Percentiles rank a stretch among this genome's conserved stretches.
Evolutionary conservation across 2,888 invertebrate species (phyloP).

Genomic region (Mesorhabditis sp.): DNA sequence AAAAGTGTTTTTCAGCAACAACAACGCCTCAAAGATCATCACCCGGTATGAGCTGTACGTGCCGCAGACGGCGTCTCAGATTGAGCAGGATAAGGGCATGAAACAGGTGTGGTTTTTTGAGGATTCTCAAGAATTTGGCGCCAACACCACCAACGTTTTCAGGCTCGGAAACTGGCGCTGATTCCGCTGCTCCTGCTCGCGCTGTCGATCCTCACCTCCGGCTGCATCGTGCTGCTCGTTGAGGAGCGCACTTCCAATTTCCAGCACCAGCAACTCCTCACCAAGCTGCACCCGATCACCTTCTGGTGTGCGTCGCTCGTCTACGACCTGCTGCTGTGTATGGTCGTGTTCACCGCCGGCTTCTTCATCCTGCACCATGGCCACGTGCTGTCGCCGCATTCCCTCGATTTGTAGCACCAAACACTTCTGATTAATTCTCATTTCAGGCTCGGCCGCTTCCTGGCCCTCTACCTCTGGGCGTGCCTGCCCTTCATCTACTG

Average conservation of each 20-base stretch:
- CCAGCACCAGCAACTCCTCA: conserved; percentile 42
- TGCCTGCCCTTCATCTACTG: conserved; percentile 33
- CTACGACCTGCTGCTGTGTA: conserved; percentile 38
- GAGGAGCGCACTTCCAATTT: conserved; percentile 36
- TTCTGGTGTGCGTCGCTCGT: conserved; percentile 35
- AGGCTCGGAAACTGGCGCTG: conserved; percentile 14
- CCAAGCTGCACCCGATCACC: conserved; percentile 30
- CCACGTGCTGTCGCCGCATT: too few species aligned
- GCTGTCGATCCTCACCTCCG: conserved; percentile 28
- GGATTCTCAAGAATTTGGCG: too few species aligned
- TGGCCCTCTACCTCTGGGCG: conserved; percentile 32
- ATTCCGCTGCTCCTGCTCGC: conserved; percentile 22
- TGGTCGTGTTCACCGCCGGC: conserved; percentile 31
- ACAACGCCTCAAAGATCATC: too few species aligned
- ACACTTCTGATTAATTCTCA: too few species aligned
- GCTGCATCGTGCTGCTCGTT: conserved; percentile 32
- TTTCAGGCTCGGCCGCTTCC: conserved; percentile 28
- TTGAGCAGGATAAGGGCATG: too few species aligned
- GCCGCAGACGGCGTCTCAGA: too few species aligned
- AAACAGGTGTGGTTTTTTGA: too few species aligned
- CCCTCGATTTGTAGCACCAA: too few species aligned
- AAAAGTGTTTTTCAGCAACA: too few species aligned
- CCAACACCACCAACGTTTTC: too few species aligned
- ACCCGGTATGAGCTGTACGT: too few species aligned
- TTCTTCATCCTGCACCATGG: conserved; percentile 25